Evolutionary conservation across 1,140 invertebrate genomes (phyloP).

Genomic region (Diachasma alloeum): DNA sequence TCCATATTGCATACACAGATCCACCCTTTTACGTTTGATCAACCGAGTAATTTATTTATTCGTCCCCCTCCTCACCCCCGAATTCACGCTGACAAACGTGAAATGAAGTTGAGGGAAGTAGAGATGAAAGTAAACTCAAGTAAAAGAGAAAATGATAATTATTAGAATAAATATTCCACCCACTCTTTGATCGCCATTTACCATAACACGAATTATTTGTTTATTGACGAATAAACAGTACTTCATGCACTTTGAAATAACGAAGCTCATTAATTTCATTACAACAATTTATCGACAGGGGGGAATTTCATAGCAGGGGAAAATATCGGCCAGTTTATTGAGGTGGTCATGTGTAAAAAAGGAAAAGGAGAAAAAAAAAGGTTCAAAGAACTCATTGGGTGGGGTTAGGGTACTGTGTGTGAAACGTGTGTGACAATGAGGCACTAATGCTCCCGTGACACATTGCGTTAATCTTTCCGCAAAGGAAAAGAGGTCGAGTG

Average conservation of each 20-base stretch:
- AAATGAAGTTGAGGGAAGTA: conserved; percentile 3
- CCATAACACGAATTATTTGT: neutral
- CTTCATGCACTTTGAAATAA: neutral
- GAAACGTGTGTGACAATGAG: conserved; percentile 9
- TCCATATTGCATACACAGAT: neutral
- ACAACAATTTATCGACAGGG: neutral
- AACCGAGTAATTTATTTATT: conserved; percentile 27
- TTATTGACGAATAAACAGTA: neutral
- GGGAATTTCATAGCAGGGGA: too few species aligned
- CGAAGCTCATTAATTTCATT: neutral
- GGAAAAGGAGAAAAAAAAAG: neutral
- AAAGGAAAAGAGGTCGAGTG: conserved; percentile 26
- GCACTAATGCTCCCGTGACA: conserved; percentile 20
- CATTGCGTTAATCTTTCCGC: conserved; percentile 29
- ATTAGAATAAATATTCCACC: neutral
- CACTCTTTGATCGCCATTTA: neutral
- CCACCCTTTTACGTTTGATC: conserved; percentile 3
- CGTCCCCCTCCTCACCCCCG: neutral
- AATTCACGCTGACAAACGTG: neutral
- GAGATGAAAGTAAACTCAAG: conserved; percentile 14
- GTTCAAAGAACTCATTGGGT: neutral
- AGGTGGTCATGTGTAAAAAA: neutral
- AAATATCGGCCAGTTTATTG: too few species aligned
- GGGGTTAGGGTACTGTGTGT: neutral
- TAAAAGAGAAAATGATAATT: neutral